phyloP scores from a whole-genome alignment of 2,888 invertebrate species.

The Diabrotica balteata region DNA sequence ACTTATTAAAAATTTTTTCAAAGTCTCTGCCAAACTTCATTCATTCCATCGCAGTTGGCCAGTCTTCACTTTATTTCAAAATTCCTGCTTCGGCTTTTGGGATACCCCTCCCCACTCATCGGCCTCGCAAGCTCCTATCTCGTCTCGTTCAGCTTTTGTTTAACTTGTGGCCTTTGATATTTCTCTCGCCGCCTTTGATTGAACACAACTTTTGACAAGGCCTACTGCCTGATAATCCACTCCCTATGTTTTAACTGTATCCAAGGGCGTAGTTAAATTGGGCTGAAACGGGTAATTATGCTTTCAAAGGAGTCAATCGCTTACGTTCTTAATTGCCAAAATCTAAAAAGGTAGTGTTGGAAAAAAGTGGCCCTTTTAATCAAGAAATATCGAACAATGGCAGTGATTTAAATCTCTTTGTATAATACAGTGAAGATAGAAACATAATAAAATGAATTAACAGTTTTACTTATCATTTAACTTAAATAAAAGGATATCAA shows the following conservation, averaged over 20 bases:
- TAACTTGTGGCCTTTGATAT: constrained; percentile 42
- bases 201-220: constrained; percentile 25
- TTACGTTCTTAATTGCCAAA: no score
- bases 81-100: constrained; percentile 1
- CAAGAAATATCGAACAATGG: no score
- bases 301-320: neutral
- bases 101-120: neutral
- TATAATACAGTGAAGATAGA: no score
- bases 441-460: no score
- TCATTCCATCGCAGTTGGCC: neutral
- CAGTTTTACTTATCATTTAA: no score
- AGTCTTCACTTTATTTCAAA: constrained; percentile 5
- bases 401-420: no score
- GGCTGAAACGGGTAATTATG: neutral
- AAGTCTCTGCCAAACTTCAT: constrained; percentile 1
- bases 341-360: no score
- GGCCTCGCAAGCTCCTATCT: constrained; percentile 1
- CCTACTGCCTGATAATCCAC: constrained; percentile 16
- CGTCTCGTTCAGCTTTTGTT: constrained; percentile 36
- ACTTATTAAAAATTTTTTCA: constrained; percentile 1
- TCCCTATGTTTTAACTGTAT: constrained; percentile 5
- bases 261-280: constrained; percentile 6
- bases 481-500: no score
- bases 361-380: no score
- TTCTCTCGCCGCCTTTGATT: constrained; percentile 33